phyloP scores from a whole-genome alignment of 2,888 invertebrate species.

The Drosophila setosimentum region DNA sequence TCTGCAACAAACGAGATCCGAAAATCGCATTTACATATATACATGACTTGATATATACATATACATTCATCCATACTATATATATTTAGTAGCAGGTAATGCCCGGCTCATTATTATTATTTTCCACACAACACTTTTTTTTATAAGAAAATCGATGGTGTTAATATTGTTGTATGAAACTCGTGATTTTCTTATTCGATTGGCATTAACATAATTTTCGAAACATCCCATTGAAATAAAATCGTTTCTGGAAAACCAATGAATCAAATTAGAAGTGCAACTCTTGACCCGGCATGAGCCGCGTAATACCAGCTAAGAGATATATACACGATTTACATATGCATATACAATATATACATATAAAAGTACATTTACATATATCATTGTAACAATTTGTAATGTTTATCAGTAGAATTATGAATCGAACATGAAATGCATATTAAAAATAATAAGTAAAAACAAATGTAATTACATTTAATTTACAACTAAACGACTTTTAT shows the following conservation, averaged over 20 bases:
- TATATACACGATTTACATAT: constrained; percentile 58
- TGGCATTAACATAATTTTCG: background rate
- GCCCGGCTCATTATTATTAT: constrained; percentile 1
- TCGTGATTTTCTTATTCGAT: background rate
- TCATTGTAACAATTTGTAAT: constrained; percentile 79
- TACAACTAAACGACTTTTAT: constrained; percentile 9
- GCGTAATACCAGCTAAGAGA: constrained; percentile 7
- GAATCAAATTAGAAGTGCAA: background rate
- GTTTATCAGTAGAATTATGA: constrained; percentile 75
- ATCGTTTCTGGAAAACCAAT: background rate
- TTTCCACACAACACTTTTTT: background rate
- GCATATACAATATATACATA: constrained; percentile 71
- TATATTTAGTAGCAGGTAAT: constrained; percentile 17
- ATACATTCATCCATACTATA: constrained; percentile 27
- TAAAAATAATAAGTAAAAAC: constrained; percentile 38
- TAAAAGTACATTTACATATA: constrained; percentile 67
- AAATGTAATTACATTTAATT: constrained; percentile 32
- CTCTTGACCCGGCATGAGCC: background rate
- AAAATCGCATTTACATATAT: constrained; percentile 30
- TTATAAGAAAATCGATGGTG: background rate
- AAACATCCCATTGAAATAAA: background rate
- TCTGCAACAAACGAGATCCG: constrained; percentile 47
- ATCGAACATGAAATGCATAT: constrained; percentile 48
- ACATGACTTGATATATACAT: constrained; percentile 29
- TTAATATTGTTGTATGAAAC: background rate